Evolutionary conservation across 2,888 invertebrate genomes (phyloP).

Genomic region (Phytoseiulus persimilis): DNA sequence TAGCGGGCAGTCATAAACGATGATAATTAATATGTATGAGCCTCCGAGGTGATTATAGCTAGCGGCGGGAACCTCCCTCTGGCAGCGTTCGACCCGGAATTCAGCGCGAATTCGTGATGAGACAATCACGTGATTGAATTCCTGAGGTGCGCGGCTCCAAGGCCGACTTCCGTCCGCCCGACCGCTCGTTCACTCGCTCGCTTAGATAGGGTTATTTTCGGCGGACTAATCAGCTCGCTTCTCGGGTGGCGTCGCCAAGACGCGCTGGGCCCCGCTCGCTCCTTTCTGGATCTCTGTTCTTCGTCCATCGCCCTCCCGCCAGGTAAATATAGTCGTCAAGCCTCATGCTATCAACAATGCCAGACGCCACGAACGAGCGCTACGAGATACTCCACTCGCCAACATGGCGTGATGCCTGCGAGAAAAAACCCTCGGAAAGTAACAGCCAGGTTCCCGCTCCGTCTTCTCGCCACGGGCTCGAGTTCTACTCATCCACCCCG

Average conservation of each 20-base stretch:
- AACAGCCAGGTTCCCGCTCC: background rate
- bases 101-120: background rate
- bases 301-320: background rate
- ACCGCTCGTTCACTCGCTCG: too few species aligned
- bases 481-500: background rate
- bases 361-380: background rate
- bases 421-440: background rate
- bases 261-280: background rate
- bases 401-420: background rate
- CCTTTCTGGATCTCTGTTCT: background rate
- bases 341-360: background rate
- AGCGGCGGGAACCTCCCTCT: background rate
- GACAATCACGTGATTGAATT: background rate
- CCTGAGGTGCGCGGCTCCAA: background rate
- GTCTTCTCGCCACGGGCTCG: background rate
- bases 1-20: background rate
- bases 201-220: background rate
- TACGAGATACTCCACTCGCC: background rate
- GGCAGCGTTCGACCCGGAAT: background rate
- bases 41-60: background rate
- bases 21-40: background rate
- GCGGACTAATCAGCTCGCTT: background rate
- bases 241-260: background rate
- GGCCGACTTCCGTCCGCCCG: background rate
- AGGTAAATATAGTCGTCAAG: background rate